A percentile compares a stretch with the other conserved stretches of the same genome.
Conservation (phyloP, 2,113 vertebrate genomes). For the Erpornis zantholeuca region DNA sequence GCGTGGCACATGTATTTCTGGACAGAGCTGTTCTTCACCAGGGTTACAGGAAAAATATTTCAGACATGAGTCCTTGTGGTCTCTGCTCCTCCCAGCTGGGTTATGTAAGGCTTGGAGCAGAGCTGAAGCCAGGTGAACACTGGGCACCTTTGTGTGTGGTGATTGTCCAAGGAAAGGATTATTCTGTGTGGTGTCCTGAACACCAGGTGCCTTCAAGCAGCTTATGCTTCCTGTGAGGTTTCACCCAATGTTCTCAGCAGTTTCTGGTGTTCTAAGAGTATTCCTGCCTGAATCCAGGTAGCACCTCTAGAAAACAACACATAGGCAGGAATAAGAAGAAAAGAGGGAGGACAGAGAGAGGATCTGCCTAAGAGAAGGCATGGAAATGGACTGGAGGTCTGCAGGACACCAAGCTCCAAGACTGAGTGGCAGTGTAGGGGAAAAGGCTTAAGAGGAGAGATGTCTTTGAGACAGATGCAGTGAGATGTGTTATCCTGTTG, state of each 20-base stretch:
- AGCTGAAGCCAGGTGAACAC: neutral
- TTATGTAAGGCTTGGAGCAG: neutral
- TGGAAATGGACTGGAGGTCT: neutral
- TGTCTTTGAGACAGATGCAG: neutral
- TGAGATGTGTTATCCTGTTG: neutral
- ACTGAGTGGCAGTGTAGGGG: neutral
- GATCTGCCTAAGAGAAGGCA: neutral
- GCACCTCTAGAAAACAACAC: neutral
- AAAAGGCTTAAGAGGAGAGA: neutral
- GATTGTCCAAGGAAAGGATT: neutral
- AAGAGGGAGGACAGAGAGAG: neutral
- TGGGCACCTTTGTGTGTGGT: neutral
- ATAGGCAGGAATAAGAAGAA: neutral
- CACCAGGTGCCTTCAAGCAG: neutral
- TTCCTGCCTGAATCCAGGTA: neutral
- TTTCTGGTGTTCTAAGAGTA: neutral
- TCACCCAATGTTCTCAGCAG: neutral
- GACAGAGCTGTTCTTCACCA: neutral
- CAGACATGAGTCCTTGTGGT: fast-evolving
- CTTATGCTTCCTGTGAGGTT: fast-evolving
- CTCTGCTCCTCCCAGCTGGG: neutral
- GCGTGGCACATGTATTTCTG: too few relatives aligned
- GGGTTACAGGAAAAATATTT: neutral
- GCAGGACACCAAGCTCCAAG: neutral
- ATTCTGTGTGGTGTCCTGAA: neutral